These are phyloP conservation scores for Melieria picta DNA, from an alignment of 2,888 invertebrate species.

Conservation along the genomic window DNA sequence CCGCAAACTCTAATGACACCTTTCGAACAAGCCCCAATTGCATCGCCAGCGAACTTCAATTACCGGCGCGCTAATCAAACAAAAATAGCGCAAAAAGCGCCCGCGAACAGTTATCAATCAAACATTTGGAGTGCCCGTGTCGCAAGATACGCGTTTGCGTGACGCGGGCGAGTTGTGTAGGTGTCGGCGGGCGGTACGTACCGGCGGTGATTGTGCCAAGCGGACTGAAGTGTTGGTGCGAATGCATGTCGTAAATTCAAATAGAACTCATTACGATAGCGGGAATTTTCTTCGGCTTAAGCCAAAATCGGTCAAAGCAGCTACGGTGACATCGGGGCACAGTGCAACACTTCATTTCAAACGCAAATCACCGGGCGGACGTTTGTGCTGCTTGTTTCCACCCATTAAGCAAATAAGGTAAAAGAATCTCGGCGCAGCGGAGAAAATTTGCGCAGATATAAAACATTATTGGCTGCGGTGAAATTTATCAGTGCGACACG, in stretches of 20 bases:
- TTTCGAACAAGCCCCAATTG: constrained; percentile 41
- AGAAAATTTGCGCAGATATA: no score
- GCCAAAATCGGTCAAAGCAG: background rate
- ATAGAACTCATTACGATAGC: background rate
- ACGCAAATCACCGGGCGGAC: no score
- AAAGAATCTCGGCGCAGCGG: no score
- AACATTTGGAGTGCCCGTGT: constrained; percentile 40
- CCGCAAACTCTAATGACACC: constrained; percentile 52
- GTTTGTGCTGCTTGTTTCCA: no score
- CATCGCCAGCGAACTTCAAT: background rate
- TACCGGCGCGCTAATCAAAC: no score
- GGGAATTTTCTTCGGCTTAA: background rate
- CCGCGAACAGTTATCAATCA: constrained; percentile 50
- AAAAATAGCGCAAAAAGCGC: no score
- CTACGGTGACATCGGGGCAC: background rate
- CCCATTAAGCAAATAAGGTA: no score
- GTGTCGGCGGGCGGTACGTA: background rate
- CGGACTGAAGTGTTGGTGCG: background rate
- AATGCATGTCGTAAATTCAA: constrained; percentile 6
- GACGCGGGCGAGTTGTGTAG: background rate
- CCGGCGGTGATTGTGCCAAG: background rate
- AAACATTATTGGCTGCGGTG: no score
- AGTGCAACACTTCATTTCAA: no score
- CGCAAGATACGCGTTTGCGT: background rate
- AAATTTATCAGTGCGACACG: no score